Base-by-base conservation (phyloP, 1,140 invertebrate genomes). In the Drosophila sproati region DNA sequence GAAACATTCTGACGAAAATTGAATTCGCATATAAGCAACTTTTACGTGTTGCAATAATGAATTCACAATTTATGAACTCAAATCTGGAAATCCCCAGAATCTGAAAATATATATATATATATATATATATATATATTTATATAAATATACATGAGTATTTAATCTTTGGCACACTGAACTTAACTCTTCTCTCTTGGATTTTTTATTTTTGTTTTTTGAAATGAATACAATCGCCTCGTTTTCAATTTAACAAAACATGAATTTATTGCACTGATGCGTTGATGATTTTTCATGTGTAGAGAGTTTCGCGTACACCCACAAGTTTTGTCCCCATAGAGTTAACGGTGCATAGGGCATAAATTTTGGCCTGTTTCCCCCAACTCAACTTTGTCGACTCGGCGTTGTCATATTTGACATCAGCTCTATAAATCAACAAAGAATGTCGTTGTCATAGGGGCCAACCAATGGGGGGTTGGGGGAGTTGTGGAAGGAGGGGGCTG, bases 381-480 rank as follows among this genome's bases (percentile, higher is more conserved):
- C 4, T 5, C 35, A 43, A 71, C 43, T 63, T 48, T 51, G 61
- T 51, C 76, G 59, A 50, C 62, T 70, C 60, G 73, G 60, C 74
- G 70, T 63, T 87, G 87, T 91, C 87, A 90, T 87, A 82, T 91
- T 90, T 87, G 87, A 90, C 86, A 87, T 79, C 43, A 73, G 55
- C 61, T 55, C 75, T 77, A 90, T 90, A 90, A 90, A 90, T 90
- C 87, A 90, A 86, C 34, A 56, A 56, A 54, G 56, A 80, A 83
- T 81, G 82, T 55, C 45, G 52, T 57, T 69, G 72, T 62, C 52
- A 57, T 41, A 48, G 47, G 5, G 28, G 8, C 8, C 2, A 48
- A 35, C 20, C 20, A 20, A 20, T 4, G 2, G 34, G 37, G 28
- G 10, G 34, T 8, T 10, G 12, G 12, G 63, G 5, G 60, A n/a